phyloP scores from a whole-genome alignment of 2,888 invertebrate species.

The Pristionchus exspectatus region DNA sequence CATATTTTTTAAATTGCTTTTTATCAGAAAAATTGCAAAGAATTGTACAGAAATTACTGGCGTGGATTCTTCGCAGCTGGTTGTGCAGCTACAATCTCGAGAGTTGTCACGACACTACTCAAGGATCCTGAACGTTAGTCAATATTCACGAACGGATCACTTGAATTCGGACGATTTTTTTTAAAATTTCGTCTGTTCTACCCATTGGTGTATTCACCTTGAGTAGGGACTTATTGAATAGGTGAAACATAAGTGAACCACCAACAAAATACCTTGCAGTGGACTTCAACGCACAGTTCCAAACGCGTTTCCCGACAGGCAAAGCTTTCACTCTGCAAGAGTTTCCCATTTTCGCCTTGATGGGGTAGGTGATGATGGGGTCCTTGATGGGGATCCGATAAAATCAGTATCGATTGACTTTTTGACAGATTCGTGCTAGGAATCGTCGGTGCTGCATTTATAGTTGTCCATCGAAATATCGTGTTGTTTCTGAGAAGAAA shows the following conservation, averaged over 20 bases:
- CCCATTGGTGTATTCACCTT: background rate
- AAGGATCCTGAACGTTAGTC: conserved; percentile 55
- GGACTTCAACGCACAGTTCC: conserved; percentile 48
- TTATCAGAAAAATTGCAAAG: background rate
- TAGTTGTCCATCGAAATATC: conserved; percentile 70
- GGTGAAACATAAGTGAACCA: background rate
- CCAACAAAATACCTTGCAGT: conserved; percentile 4
- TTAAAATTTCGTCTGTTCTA: background rate
- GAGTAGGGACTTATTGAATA: background rate
- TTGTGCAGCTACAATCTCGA: conserved; percentile 37
- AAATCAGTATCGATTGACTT: background rate
- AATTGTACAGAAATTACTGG: conserved; percentile 48
- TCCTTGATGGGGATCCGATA: no score
- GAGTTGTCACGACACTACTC: conserved; percentile 22
- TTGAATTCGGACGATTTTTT: background rate
- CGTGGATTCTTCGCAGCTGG: conserved; percentile 54
- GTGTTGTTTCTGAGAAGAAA: conserved; percentile 76
- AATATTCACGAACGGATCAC: background rate
- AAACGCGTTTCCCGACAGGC: conserved; percentile 47
- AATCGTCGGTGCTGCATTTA: conserved; percentile 71
- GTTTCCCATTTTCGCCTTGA: conserved; percentile 50
- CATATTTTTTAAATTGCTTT: no score
- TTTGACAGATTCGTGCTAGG: conserved; percentile 70
- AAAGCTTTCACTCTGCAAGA: conserved; percentile 50
- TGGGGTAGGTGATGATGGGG: conserved; percentile 50